Evolutionary conservation across 1,140 invertebrate species (phyloP), one percentile per base, ranked within the genome.

Genomic region (Leucophenga varia): DNA sequence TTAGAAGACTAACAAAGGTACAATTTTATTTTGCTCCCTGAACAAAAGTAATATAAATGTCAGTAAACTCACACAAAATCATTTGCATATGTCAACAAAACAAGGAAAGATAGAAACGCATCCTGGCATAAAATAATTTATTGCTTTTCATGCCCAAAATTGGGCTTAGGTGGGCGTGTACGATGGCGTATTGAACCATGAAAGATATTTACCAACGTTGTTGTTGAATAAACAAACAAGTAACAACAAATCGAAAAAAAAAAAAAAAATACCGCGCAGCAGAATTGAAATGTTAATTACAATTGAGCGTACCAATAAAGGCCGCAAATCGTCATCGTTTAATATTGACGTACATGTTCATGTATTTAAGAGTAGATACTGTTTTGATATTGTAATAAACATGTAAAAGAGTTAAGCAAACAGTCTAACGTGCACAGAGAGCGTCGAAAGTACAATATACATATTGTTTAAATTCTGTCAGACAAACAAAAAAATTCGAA

Each of bases 1-100:
- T n/a, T n/a, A n/a, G n/a, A n/a, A n/a, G n/a, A n/a, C n/a, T n/a
- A n/a, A n/a, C n/a, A n/a, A n/a, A n/a, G n/a, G n/a, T n/a, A n/a
- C n/a, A n/a, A n/a, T n/a, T n/a, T n/a, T n/a, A n/a, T n/a, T n/a
- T n/a, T n/a, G n/a, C n/a, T n/a, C n/a, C n/a, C n/a, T n/a, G n/a
- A n/a, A n/a, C n/a, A n/a, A n/a, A n/a, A n/a, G n/a, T n/a, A n/a
- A n/a, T n/a, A n/a, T n/a, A n/a, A n/a, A n/a, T n/a, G n/a, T n/a
- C n/a, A n/a, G n/a, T n/a, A n/a, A n/a, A n/a, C n/a, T n/a, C n/a
- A n/a, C n/a, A n/a, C 49, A 40, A 43, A 47, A 52, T 60, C 60
- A 72, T 72, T 72, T 72, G 69, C 68, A 72, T 72, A 72, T 72
- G 68, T 72, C 68, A 72, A 72, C 65, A 70, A 53, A 56, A 45